Conservation (phyloP, 2,113 vertebrate genomes). For the Xenus cinereus region DNA sequence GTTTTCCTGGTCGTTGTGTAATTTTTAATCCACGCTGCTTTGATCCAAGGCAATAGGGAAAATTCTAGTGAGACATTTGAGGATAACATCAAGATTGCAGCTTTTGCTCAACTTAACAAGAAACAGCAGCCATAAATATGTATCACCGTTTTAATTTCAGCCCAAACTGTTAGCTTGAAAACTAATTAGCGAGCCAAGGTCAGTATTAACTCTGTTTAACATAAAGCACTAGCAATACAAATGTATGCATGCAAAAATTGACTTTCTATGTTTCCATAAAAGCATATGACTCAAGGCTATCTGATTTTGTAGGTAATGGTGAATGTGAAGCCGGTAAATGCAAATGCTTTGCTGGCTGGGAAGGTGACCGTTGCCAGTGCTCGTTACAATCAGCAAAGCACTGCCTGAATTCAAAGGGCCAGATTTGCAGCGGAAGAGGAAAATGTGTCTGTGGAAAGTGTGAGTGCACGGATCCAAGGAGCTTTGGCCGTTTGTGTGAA, state of each 20-base stretch:
- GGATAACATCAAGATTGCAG: neutral
- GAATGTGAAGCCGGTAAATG: constrained; percentile 87
- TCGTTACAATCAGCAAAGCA: constrained; percentile 72
- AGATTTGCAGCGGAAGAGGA: constrained; percentile 87
- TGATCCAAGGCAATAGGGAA: neutral
- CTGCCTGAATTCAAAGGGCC: constrained; percentile 82
- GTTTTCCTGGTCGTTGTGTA: neutral
- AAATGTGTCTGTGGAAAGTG: constrained; percentile 89
- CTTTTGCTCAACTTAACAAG: neutral
- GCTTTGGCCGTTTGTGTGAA: constrained; percentile 88
- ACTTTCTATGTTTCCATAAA: neutral
- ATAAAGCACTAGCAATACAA: neutral
- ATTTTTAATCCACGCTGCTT: neutral
- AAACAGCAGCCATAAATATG: neutral
- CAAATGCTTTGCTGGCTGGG: constrained; percentile 85
- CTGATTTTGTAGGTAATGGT: constrained; percentile 82
- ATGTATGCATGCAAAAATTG: neutral
- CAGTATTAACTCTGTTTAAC: neutral
- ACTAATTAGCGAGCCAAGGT: neutral
- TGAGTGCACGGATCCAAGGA: constrained; percentile 82
- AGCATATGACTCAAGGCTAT: neutral
- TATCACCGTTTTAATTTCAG: neutral
- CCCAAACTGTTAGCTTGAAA: neutral
- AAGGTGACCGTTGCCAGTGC: constrained; percentile 88
- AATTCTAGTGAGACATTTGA: neutral